Evolutionary conservation across 2,113 vertebrate genomes (phyloP).

Genomic region (Mobula hypostoma): DNA sequence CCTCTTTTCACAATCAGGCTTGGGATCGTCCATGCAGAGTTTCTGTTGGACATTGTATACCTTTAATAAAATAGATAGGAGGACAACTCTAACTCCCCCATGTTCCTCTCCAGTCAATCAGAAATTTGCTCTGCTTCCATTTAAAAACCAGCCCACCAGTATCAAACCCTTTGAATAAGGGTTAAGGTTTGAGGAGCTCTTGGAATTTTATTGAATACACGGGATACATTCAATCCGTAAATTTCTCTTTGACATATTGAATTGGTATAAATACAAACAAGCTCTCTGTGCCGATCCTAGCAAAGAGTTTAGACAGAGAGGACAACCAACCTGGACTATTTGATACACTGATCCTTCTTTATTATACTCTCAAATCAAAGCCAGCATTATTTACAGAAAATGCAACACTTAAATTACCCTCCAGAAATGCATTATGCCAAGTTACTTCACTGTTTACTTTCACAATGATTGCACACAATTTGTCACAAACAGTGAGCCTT

Average conservation of each 20-base stretch:
- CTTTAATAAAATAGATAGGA: neutral
- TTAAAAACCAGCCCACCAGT: neutral
- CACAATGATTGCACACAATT: neutral
- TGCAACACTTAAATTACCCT: slow-evolving; percentile 2
- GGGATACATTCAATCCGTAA: slow-evolving; percentile 86
- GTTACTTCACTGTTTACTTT: too few species aligned
- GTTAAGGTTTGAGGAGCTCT: slow-evolving; percentile 67
- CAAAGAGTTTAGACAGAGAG: slow-evolving; percentile 61
- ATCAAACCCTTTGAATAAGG: neutral
- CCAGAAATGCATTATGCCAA: neutral
- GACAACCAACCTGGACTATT: slow-evolving; percentile 69
- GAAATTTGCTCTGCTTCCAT: neutral
- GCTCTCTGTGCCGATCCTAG: slow-evolving; percentile 64
- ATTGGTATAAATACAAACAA: slow-evolving; percentile 77
- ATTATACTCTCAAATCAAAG: slow-evolving; percentile 70
- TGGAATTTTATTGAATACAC: slow-evolving; percentile 89
- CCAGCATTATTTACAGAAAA: slow-evolving; percentile 76
- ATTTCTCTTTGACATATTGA: slow-evolving; percentile 70
- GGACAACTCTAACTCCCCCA: neutral
- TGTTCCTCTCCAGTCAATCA: neutral
- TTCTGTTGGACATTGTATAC: too few species aligned
- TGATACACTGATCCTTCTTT: slow-evolving; percentile 67
- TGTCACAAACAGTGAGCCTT: neutral
- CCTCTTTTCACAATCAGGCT: too few species aligned
- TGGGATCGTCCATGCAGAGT: too few species aligned